These are phyloP conservation scores for Carapus acus DNA, from an alignment of 2,797 vertebrate genomes.

Conservation along the genomic window DNA sequence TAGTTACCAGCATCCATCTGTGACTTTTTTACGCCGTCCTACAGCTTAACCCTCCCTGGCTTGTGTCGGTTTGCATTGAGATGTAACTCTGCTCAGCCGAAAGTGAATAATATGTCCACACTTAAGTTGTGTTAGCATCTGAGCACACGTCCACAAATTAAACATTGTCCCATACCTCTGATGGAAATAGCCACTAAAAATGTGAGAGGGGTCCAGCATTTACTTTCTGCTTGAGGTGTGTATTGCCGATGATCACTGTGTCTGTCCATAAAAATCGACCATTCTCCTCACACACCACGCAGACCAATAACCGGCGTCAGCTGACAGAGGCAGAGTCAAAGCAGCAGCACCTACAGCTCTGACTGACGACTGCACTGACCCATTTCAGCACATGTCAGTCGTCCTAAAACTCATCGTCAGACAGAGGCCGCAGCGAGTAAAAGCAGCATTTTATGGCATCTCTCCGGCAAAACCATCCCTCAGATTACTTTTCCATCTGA, in stretches of 20 bases:
- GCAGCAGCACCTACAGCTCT: conserved; percentile 1
- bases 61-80: conserved; percentile 2
- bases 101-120: too few species aligned
- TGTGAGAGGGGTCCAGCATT: conserved; percentile 18
- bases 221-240: conserved; percentile 40
- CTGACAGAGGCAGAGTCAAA: neutral
- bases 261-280: conserved; percentile 21
- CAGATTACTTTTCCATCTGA: too few species aligned
- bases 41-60: neutral
- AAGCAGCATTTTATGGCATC: conserved; percentile 6
- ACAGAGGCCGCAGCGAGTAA: conserved; percentile 17
- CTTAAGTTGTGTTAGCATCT: too few species aligned
- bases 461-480: conserved; percentile 1
- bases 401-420: neutral
- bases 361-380: neutral
- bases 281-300: conserved; percentile 17
- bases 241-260: conserved; percentile 35
- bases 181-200: conserved; percentile 35
- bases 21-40: conserved; percentile 13
- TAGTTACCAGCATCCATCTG: conserved; percentile 23
- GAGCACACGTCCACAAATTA: too few species aligned
- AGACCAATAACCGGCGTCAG: conserved; percentile 10
- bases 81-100: neutral
- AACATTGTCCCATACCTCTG: too few species aligned
- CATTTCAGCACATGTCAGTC: neutral